phyloP scores from a whole-genome alignment of 2,113 vertebrate species.

The Tetraodon nigroviridis region DNA sequence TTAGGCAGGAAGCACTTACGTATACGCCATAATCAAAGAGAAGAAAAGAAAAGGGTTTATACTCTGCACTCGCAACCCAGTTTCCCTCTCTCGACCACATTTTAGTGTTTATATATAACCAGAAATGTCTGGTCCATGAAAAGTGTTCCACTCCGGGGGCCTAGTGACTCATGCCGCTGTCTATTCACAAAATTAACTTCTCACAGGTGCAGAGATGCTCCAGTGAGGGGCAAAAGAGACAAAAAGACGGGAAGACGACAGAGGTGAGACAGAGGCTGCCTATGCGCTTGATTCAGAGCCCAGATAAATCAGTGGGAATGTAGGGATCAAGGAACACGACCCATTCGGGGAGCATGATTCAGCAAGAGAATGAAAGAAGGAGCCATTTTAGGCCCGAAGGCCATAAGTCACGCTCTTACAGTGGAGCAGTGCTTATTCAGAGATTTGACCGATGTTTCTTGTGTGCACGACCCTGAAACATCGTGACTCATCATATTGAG shows the following conservation, averaged over 20 bases:
- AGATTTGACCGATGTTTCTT: too few species aligned
- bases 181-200: constrained; percentile 57
- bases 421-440: constrained; percentile 48
- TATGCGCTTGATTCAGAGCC: constrained; percentile 1
- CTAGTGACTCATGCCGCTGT: constrained; percentile 48
- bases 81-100: constrained; percentile 22
- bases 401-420: constrained; percentile 54
- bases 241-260: neutral
- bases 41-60: constrained; percentile 1
- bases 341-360: constrained; percentile 60
- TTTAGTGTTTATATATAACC: constrained; percentile 51
- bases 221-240: constrained; percentile 2
- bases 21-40: neutral
- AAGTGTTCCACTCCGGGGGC: constrained; percentile 27
- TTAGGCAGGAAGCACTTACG: too few species aligned
- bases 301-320: neutral
- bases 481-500: too few species aligned
- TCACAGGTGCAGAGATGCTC: constrained; percentile 27
- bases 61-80: too few species aligned
- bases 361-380: constrained; percentile 69
- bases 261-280: neutral
- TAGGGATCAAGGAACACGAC: constrained; percentile 32
- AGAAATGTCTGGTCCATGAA: constrained; percentile 27
- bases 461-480: too few species aligned
- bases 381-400: constrained; percentile 56